Evolutionary conservation across 2,888 invertebrate species (phyloP).

Genomic region (Papilio demoleus): DNA sequence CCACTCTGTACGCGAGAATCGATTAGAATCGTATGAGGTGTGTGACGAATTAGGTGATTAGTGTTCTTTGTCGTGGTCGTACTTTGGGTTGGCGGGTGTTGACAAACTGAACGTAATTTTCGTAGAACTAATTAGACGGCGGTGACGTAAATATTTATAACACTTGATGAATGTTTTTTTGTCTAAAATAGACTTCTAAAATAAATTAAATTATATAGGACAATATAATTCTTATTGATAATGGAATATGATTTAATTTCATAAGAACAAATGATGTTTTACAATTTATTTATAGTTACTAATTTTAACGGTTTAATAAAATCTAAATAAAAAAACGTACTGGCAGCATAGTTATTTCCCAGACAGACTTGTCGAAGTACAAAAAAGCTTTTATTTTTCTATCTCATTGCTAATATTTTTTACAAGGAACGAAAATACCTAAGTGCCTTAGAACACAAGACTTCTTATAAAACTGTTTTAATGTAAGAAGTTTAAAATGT

Average conservation of each 20-base stretch:
- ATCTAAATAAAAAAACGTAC: not conserved
- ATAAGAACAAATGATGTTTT: not conserved
- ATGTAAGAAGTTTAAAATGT: not conserved
- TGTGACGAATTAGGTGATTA: constrained; percentile 66
- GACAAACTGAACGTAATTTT: constrained; percentile 5
- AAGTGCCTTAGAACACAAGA: not conserved
- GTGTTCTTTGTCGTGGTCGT: constrained; percentile 61
- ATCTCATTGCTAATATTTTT: not conserved
- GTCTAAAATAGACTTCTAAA: not conserved
- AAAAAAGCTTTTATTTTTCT: not conserved
- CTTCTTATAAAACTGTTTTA: not conserved
- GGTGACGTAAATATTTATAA: constrained; percentile 56
- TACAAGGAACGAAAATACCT: not conserved
- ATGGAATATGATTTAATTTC: not conserved
- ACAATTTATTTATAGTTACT: too few relatives aligned
- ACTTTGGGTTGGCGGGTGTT: constrained; percentile 59
- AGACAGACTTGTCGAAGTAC: not conserved
- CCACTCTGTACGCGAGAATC: constrained; percentile 52
- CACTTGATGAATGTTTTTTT: constrained; percentile 51
- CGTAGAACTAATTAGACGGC: constrained; percentile 55
- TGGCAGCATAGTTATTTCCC: not conserved
- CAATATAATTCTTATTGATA: not conserved
- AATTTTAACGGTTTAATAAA: too few relatives aligned
- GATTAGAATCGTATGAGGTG: constrained; percentile 63
- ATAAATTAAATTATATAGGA: not conserved